Evolutionary conservation across 2,797 vertebrate genomes (phyloP).

Genomic region (Phrynocephalus forsythii): DNA sequence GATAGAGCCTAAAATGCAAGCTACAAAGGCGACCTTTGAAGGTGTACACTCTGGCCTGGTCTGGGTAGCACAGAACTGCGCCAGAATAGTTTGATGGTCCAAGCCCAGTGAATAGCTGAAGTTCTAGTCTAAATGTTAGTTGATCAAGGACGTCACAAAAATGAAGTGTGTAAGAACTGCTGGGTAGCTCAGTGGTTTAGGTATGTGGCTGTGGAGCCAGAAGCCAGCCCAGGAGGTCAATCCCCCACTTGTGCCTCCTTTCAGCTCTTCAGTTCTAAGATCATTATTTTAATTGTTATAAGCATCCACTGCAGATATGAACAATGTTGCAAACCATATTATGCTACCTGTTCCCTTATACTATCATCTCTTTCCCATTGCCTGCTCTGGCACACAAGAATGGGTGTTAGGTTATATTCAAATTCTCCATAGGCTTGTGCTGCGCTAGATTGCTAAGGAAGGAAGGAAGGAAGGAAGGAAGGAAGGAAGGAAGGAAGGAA

Average conservation of each 20-base stretch:
- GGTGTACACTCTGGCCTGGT: not conserved
- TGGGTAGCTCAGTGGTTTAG: too few species aligned
- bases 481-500: too few species aligned
- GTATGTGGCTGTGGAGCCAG: too few species aligned
- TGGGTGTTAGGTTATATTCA: not conserved
- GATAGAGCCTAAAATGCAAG: not conserved
- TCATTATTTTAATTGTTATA: not conserved
- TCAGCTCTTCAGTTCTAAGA: too few species aligned
- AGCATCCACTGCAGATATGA: not conserved
- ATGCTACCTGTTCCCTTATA: not conserved
- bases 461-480: not conserved
- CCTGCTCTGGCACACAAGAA: not conserved
- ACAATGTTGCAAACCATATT: not conserved
- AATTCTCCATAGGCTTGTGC: not conserved
- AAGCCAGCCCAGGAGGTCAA: too few species aligned
- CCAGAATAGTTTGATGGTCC: not conserved
- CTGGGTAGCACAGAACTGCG: not conserved
- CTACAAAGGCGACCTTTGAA: not conserved
- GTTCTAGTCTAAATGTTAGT: not conserved
- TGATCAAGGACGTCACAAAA: too few species aligned
- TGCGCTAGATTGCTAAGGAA: not conserved
- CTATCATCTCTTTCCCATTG: too few species aligned
- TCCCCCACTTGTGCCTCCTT: too few species aligned
- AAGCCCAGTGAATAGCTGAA: not conserved
- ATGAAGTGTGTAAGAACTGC: too few species aligned